Evolutionary conservation across 2,888 invertebrate species (phyloP), one percentile per base, ranked within the genome.

Genomic region (Scaptomyza reducta): DNA sequence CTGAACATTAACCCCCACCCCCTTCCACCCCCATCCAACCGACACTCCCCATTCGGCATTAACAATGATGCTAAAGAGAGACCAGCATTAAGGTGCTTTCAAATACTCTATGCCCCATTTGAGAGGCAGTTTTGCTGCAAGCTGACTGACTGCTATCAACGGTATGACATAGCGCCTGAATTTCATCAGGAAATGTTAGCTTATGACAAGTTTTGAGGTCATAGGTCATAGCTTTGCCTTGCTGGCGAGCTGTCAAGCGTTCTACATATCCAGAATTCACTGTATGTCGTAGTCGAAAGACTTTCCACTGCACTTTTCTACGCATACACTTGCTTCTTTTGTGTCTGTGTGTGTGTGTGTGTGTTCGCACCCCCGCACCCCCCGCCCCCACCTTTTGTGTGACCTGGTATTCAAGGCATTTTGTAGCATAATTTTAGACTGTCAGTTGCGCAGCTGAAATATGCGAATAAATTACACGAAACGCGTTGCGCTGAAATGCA

Each of bases 401-500:
- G 27, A 47, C 33, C 41, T 53, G 74, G 77, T 62, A 82, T 87
- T 82, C 70, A 72, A 66, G 70, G 64, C 68, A 87, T 87, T 83
- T 85, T 71, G 83, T 79, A 73, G 83, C 73, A 87, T 87, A 85
- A 83, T 87, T 84, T 77, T 65, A 67, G 72, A 69, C 86, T 83
- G 83, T 85, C 88, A 83, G 60, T 59, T 61, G 42, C 54, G 45
- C 65, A 42, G 55, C 59, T 72, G 58, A 79, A 82, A 74, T 85
- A 79, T 86, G 88, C 75, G 49, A 79, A 87, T 87, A 82, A 87
- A 87, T 82, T 82, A 82, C 62, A 53, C 65, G 71, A 63, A 62
- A 44, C 29, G 51, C 49, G 41, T 49, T 46, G 40, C 53, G 65
- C 53, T 66, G 47, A 57, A 71, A 72, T 71, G 74, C 73, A 77